phyloP scores from a whole-genome alignment of 2,797 vertebrate genomes.

The Chaenodraco wilsoni region DNA sequence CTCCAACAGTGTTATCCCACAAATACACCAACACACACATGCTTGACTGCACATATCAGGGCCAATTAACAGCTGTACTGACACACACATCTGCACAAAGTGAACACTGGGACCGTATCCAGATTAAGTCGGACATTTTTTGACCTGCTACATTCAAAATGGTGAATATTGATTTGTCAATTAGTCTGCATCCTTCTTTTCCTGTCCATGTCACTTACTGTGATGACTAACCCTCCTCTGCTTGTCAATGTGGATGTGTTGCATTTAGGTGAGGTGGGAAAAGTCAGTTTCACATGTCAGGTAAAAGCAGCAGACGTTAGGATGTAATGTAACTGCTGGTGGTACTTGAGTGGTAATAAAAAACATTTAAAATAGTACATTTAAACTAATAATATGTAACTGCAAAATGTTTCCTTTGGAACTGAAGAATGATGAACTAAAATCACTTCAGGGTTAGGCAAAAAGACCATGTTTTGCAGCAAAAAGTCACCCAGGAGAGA shows the following conservation, averaged over 20 bases:
- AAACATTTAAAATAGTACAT: not conserved
- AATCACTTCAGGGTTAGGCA: not conserved
- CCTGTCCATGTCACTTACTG: conserved; percentile 33
- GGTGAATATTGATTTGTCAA: conserved; percentile 60
- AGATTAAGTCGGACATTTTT: conserved; percentile 47
- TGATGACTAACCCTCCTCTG: conserved; percentile 33
- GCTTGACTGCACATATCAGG: not conserved
- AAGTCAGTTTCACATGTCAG: conserved; percentile 43
- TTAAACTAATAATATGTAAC: not conserved
- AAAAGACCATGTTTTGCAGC: not conserved
- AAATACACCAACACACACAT: not conserved
- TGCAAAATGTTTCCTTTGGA: not conserved
- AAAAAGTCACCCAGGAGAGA: not conserved
- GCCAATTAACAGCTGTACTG: not conserved
- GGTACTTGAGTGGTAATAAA: not conserved
- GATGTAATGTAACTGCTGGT: conserved; percentile 32
- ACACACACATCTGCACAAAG: conserved; percentile 7
- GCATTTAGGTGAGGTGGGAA: conserved; percentile 53
- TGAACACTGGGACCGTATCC: conserved; percentile 7
- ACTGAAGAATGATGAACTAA: not conserved
- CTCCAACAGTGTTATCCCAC: conserved; percentile 19
- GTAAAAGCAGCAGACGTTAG: conserved; percentile 20
- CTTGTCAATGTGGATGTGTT: conserved; percentile 43
- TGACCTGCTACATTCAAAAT: conserved; percentile 51
- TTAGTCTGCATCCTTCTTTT: conserved; percentile 51